Percentiles rank a stretch among this genome's conserved stretches.
Evolutionary conservation across 2,888 invertebrate species (phyloP).

Genomic region (Spodoptera littoralis): DNA sequence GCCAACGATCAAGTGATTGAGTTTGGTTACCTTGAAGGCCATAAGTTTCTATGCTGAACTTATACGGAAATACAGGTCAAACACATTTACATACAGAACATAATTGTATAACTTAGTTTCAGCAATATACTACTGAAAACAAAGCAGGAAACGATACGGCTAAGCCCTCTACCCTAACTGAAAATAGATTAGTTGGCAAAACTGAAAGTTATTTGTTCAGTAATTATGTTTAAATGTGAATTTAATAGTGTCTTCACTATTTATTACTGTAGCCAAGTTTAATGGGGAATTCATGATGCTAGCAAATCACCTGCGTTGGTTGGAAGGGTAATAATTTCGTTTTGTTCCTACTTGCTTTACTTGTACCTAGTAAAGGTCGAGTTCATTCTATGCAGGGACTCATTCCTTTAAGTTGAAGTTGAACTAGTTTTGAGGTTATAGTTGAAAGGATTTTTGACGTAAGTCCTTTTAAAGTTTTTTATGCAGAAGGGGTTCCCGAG

Average conservation of each 20-base stretch:
- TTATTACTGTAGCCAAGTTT: conserved; percentile 32
- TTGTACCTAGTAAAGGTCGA: conserved; percentile 7
- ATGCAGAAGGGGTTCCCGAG: too few relatives aligned
- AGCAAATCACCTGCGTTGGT: conserved; percentile 34
- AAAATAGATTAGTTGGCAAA: conserved; percentile 33
- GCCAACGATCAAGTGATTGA: too few relatives aligned
- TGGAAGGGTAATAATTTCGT: conserved; percentile 21
- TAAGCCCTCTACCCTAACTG: conserved; percentile 16
- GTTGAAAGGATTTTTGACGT: too few relatives aligned
- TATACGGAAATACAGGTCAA: too few relatives aligned
- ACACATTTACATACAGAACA: too few relatives aligned
- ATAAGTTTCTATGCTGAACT: too few relatives aligned
- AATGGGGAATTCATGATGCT: conserved; percentile 35
- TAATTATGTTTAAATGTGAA: conserved; percentile 39
- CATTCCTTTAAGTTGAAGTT: conserved; percentile 18
- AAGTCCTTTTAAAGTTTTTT: too few relatives aligned
- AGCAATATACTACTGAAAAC: background rate
- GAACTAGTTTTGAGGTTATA: background rate
- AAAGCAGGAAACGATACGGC: conserved; percentile 5
- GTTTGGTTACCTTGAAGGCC: too few relatives aligned
- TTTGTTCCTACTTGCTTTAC: conserved; percentile 17
- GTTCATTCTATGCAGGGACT: conserved; percentile 13
- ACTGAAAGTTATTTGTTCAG: conserved; percentile 37
- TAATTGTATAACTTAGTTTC: too few relatives aligned
- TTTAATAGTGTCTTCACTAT: conserved; percentile 43